Percentiles rank a stretch among this genome's conserved stretches.
These are phyloP conservation scores for Semotilus atromaculatus DNA, from an alignment of 2,797 vertebrate genomes.

Conservation along the genomic window DNA sequence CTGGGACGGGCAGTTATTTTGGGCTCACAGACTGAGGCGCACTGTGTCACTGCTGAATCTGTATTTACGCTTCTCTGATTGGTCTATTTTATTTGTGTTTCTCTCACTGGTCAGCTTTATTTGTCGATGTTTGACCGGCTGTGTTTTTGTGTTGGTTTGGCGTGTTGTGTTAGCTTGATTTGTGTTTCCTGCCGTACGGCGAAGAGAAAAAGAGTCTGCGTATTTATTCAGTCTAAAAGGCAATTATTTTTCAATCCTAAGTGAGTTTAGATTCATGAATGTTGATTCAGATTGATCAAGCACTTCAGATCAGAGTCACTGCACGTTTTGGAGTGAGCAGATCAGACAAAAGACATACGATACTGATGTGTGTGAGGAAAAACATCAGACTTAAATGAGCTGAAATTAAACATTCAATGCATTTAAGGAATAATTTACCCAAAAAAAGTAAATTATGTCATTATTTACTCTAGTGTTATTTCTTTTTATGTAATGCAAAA, in stretches of 20 bases:
- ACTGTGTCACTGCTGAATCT: conserved; percentile 42
- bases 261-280: not conserved
- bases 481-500: not conserved
- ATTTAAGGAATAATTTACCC: not conserved
- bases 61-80: conserved; percentile 49
- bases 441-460: not conserved
- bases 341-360: not conserved
- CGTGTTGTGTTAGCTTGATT: conserved; percentile 39
- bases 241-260: not conserved
- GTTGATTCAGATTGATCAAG: not conserved
- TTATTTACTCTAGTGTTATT: not conserved
- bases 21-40: conserved; percentile 40
- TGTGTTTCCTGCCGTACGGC: not conserved
- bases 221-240: not conserved
- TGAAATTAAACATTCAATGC: not conserved
- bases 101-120: conserved; percentile 33
- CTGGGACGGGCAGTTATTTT: conserved; percentile 45
- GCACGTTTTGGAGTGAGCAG: not conserved
- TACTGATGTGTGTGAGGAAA: not conserved
- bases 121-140: conserved; percentile 25
- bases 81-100: conserved; percentile 22
- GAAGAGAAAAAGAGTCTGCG: not conserved
- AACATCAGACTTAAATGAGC: not conserved
- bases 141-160: conserved; percentile 46
- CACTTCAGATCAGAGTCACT: not conserved